phyloP scores from a whole-genome alignment of 2,797 vertebrate species.

The Geotrypetes seraphini region DNA sequence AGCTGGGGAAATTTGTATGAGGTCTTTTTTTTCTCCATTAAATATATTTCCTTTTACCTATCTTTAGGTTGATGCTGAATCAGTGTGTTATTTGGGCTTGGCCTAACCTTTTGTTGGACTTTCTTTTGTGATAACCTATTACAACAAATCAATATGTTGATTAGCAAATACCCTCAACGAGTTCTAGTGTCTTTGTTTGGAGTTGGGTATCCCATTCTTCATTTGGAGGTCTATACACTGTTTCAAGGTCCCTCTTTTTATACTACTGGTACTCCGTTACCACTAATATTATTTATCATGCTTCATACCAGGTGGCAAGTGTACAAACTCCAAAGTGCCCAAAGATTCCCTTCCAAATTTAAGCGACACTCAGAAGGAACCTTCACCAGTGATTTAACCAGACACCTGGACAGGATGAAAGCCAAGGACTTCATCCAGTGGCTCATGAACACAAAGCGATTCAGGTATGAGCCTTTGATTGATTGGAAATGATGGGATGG shows the following conservation, averaged over 20 bases:
- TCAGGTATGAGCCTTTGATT: no score
- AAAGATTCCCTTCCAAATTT: constrained; percentile 10
- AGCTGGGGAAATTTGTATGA: no score
- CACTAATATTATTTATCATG: not conserved
- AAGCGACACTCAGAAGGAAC: constrained; percentile 67
- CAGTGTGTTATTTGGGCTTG: no score
- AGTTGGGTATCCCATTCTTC: not conserved
- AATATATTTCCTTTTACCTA: no score
- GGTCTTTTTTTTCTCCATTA: no score
- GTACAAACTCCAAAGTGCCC: constrained; percentile 17
- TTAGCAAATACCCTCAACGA: no score
- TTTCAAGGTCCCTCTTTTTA: not conserved
- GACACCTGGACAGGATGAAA: constrained; percentile 59
- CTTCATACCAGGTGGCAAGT: constrained; percentile 29
- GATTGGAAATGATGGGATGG: not conserved
- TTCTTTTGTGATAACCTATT: no score
- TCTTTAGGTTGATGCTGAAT: no score
- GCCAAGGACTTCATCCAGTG: constrained; percentile 70
- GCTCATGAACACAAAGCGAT: constrained; percentile 50
- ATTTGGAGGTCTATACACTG: not conserved
- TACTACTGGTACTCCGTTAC: not conserved
- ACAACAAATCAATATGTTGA: no score
- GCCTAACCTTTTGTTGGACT: no score
- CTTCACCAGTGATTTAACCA: constrained; percentile 59
- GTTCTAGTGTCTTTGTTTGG: no score